Evolutionary conservation across 2,113 vertebrate genomes (phyloP).

Genomic region (Eurystomus gularis): DNA sequence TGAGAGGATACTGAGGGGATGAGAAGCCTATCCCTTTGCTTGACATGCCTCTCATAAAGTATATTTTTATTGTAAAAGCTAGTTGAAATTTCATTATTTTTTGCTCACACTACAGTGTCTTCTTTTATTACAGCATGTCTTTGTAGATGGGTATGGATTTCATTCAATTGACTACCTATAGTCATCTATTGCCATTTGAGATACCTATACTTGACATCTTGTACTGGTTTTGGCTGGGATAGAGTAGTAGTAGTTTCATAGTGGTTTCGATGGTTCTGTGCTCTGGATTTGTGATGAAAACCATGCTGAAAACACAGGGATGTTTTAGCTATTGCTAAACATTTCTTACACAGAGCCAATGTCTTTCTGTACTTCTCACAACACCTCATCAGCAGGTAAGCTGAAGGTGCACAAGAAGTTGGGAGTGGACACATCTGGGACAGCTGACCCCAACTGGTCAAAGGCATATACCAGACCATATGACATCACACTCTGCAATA

Average conservation of each 20-base stretch:
- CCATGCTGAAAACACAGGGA: neutral
- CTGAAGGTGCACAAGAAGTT: neutral
- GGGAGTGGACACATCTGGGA: neutral
- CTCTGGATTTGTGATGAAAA: neutral
- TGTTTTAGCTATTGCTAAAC: neutral
- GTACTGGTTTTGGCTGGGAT: neutral
- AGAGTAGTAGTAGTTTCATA: neutral
- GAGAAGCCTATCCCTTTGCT: conserved; percentile 37
- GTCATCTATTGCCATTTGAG: neutral
- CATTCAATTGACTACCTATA: neutral
- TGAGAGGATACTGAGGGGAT: conserved; percentile 36
- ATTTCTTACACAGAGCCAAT: neutral
- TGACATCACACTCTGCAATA: neutral
- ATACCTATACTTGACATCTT: neutral
- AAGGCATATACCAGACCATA: neutral
- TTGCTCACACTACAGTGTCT: neutral
- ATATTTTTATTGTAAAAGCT: conserved; percentile 56
- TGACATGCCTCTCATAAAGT: conserved; percentile 37
- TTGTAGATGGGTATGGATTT: conserved; percentile 9
- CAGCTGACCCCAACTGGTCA: neutral
- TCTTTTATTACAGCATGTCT: neutral
- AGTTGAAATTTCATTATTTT: conserved; percentile 33
- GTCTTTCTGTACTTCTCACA: neutral
- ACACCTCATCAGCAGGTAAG: rapidly evolving
- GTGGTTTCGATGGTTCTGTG: neutral